Evolutionary conservation across 2,888 invertebrate species (phyloP), one percentile per base, ranked within the genome.

Genomic region (Paralinhomoeus sp.): DNA sequence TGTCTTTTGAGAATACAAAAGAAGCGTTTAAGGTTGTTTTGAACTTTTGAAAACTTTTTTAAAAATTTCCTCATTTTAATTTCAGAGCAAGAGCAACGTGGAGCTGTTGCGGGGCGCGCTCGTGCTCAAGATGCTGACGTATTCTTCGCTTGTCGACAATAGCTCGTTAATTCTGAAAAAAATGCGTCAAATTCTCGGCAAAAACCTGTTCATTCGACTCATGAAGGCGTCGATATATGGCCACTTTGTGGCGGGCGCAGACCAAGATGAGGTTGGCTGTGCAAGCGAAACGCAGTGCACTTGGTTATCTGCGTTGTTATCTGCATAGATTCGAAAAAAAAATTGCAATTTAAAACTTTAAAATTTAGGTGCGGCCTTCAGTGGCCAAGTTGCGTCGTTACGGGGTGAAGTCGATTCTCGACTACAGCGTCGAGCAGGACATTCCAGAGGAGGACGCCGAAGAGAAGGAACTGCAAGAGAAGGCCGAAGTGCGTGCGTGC

Each of bases 401-500:
- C 65, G 97, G 97, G 40, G 97, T 99, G 18, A 97, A 97, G 65
- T 84, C 93, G 41, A 97, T 97, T 62, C 75, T 97, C 50, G 93
- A 93, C 67, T 93, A 93, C 70, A 91, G 89, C 48, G 97, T 89
- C 1, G 97, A 97, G 66, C 85, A 91, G 62, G 97, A 97, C 63
- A 50, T 69, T 53, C 74, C 78, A 20, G 78, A 82, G 60, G 81
- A 91, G 64, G 93, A 91, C 1, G 80, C 81, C 64, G 78, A 84
- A 64, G 76, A 81, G 51, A 89, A 89, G 75, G 77, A 87, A 64
- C 78, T 78, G 87, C 91, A 51, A 17, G 53, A 48, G 35, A 47
- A 47, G 34, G 46, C 40, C 9, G 35, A 49, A 20, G 24, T 44
- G 2, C 50, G 48, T 1, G 48, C 51, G 31, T 31, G 31, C 31